A percentile compares a stretch with the other conserved stretches of the same genome.
Evolutionary conservation across 2,888 invertebrate genomes (phyloP).

Genomic region (Anodontia alba): DNA sequence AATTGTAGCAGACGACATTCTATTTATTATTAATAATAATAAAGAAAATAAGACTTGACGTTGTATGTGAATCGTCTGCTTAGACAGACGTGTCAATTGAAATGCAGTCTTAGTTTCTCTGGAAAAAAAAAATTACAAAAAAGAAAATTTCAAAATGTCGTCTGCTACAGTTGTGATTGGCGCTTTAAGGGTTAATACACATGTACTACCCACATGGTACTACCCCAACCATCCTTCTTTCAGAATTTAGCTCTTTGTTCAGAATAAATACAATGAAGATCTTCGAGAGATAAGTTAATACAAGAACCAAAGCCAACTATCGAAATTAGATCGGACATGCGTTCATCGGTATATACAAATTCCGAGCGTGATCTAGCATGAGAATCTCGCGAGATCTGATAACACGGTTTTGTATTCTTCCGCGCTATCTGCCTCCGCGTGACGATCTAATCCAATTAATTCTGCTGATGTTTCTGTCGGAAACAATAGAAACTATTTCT

Average conservation of each 20-base stretch:
- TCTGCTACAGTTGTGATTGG: no score
- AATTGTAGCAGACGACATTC: no score
- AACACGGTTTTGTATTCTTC: slow-evolving; percentile 53
- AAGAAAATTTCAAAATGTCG: no score
- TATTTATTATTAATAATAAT: no score
- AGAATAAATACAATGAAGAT: background rate
- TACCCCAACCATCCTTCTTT: no score
- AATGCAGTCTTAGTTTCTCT: no score
- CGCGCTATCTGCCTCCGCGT: slow-evolving; percentile 48
- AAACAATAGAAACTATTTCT: background rate
- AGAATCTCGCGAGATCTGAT: slow-evolving; percentile 58
- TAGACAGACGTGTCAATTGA: no score
- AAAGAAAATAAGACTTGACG: no score
- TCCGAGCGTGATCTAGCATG: slow-evolving; percentile 37
- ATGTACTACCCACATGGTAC: no score
- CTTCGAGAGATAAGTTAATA: background rate
- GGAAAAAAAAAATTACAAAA: no score
- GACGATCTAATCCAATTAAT: slow-evolving; percentile 55
- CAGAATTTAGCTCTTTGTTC: background rate
- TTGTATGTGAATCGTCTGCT: no score
- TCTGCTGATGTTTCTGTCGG: slow-evolving; percentile 13
- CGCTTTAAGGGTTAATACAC: no score
- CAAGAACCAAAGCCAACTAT: background rate
- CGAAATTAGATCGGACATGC: slow-evolving; percentile 10
- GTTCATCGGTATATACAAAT: background rate